Evolutionary conservation across 2,113 vertebrate genomes (phyloP), one percentile per base, ranked within the genome.

Genomic region (Xiphias gladius): DNA sequence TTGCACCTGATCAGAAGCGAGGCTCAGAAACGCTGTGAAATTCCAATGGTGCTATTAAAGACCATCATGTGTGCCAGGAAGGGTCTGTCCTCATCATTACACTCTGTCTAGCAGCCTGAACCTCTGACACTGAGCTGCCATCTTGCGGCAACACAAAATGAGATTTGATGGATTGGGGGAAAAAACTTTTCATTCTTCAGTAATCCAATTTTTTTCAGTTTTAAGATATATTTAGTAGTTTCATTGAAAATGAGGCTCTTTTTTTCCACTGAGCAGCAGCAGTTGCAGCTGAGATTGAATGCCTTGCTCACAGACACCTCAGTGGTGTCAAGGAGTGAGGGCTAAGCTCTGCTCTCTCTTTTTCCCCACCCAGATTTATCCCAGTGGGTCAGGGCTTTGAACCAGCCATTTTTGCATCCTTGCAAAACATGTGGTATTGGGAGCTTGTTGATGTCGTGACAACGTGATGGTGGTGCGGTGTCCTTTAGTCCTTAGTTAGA

Each of bases 21-120:
- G 64, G 66, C 59, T 73, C 43, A 19, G 54, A 55, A 35, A 32
- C 75, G 59, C 67, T 4, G 30, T 71, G 39, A 71, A 55, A 63
- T 73, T 39, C 61, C 26, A 32, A 3, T 68, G 64, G 78, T 71
- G 69, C 69, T 73, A 68, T 81, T 85, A 88, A 73, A 59, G 67
- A 62, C 10, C 37, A 3, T 50, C n/a, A 41, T 50, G 59, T 37
- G 24, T 74, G 73, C 80, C 87, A 68, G 72, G 77, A 65, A 65
- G 57, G 39, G 59, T 10, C 73, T 57, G 64, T 52, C 80, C 76
- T 52, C 58, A 20, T 41, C 39, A 73, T 78, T 70, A 66, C 67
- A 26, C 62, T 80, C 62, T 52, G 30, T 68, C 52, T 57, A 71
- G 24, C 76, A 80, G 80, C 63, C 61, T 66, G 41, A 26, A 54